phyloP scores from a whole-genome alignment of 2,888 invertebrate genomes.

The Tetrapedia diversipes region DNA sequence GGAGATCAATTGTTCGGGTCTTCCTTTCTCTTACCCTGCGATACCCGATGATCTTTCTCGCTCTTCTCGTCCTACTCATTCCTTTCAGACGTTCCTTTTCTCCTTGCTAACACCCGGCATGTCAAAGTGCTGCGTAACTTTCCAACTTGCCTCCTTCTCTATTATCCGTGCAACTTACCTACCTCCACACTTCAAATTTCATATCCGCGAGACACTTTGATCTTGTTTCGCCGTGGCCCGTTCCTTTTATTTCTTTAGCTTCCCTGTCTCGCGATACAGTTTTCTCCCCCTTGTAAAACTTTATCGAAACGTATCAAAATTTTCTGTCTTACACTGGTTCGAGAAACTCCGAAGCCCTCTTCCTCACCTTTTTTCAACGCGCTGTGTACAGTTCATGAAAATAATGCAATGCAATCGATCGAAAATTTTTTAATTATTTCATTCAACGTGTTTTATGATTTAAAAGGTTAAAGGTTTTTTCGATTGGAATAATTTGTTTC shows the following conservation, averaged over 20 bases:
- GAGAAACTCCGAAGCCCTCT: neutral
- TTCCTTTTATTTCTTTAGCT: neutral
- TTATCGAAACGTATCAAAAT: slow-evolving; percentile 1
- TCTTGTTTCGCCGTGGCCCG: neutral
- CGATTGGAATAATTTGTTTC: too few relatives aligned
- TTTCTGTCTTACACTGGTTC: neutral
- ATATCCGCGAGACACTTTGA: slow-evolving; percentile 14
- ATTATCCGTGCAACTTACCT: slow-evolving; percentile 5
- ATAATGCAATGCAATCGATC: too few relatives aligned
- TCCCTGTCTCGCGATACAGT: neutral
- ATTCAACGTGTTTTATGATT: too few relatives aligned
- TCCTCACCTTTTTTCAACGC: neutral
- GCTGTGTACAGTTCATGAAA: too few relatives aligned
- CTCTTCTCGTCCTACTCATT: neutral
- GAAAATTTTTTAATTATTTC: too few relatives aligned
- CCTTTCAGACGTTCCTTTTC: neutral
- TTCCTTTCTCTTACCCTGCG: neutral
- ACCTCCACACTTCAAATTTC: slow-evolving; percentile 17
- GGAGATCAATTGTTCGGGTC: neutral
- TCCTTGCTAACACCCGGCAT: neutral
- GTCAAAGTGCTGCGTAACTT: slow-evolving; percentile 20
- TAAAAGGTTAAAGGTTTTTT: too few relatives aligned
- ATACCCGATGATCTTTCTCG: neutral
- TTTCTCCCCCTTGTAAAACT: neutral
- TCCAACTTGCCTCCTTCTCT: slow-evolving; percentile 1